Conservation (phyloP, 2,888 invertebrate species). For the Falcaria lacertinaria region DNA sequence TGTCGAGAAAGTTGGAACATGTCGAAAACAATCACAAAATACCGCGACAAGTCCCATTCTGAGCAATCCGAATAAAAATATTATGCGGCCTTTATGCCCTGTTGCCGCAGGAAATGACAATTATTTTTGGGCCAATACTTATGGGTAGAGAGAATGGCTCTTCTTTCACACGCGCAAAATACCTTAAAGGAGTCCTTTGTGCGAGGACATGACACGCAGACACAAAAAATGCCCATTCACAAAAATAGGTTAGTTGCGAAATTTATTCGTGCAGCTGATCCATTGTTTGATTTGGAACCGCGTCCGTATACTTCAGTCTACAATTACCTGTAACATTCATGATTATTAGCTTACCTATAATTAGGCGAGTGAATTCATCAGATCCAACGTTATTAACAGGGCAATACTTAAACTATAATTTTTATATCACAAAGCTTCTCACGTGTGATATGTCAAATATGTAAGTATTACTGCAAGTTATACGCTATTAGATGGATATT, state of each 20-base stretch:
- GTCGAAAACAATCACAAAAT: conserved; percentile 38
- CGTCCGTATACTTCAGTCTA: conserved; percentile 3
- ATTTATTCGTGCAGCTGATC: conserved; percentile 28
- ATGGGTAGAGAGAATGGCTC: conserved; percentile 64
- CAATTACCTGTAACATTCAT: background rate
- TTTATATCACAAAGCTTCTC: background rate
- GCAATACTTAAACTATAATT: background rate
- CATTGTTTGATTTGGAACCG: conserved; percentile 24
- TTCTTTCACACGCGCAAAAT: conserved; percentile 76
- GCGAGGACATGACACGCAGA: conserved; percentile 39
- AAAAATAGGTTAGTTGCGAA: conserved; percentile 75
- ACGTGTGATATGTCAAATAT: background rate
- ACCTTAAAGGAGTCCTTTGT: conserved; percentile 69
- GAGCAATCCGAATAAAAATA: conserved; percentile 24
- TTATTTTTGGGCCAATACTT: conserved; percentile 73
- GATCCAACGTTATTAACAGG: background rate
- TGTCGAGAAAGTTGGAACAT: conserved; percentile 40
- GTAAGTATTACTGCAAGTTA: background rate
- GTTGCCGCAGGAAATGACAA: conserved; percentile 79
- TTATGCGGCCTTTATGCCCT: conserved; percentile 29
- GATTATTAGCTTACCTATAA: no score
- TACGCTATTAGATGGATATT: background rate
- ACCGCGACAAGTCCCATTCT: conserved; percentile 20
- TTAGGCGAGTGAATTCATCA: background rate
- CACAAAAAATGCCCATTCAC: conserved; percentile 74